phyloP scores from a whole-genome alignment of 1,140 invertebrate genomes.

The Drosophila bipectinata region DNA sequence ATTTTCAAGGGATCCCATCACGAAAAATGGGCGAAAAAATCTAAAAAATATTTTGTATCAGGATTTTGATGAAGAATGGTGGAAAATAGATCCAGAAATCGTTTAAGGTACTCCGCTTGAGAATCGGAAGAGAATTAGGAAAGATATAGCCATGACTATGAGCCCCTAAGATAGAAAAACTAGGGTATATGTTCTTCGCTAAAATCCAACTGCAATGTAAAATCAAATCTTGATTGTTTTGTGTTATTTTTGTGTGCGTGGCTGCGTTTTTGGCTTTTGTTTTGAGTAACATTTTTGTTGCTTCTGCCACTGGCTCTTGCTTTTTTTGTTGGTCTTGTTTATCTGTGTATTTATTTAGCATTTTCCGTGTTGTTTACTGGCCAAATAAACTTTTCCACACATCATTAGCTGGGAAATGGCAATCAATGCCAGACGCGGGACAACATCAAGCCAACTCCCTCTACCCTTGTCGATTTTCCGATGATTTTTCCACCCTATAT shows the following conservation, averaged over 20 bases:
- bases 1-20: no score
- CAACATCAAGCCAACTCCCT: slow-evolving; percentile 26
- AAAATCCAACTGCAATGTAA: neutral
- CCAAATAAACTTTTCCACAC: slow-evolving; percentile 80
- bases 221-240: neutral
- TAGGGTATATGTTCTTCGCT: no score
- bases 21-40: no score
- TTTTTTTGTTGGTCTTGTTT: slow-evolving; percentile 24
- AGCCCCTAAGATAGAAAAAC: no score
- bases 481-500: slow-evolving; percentile 8
- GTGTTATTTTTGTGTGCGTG: neutral
- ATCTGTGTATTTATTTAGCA: slow-evolving; percentile 73
- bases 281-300: neutral
- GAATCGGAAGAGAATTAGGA: no score
- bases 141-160: no score
- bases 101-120: no score
- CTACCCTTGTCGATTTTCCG: neutral
- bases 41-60: no score
- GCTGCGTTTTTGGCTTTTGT: slow-evolving; percentile 1
- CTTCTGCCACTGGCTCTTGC: slow-evolving; percentile 4
- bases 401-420: slow-evolving; percentile 67
- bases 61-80: no score
- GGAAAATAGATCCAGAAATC: no score
- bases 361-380: slow-evolving; percentile 72
- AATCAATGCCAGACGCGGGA: slow-evolving; percentile 69